These are phyloP conservation scores for Montifringilla adamsi DNA, from an alignment of 2,113 vertebrate genomes.

Conservation along the genomic window DNA sequence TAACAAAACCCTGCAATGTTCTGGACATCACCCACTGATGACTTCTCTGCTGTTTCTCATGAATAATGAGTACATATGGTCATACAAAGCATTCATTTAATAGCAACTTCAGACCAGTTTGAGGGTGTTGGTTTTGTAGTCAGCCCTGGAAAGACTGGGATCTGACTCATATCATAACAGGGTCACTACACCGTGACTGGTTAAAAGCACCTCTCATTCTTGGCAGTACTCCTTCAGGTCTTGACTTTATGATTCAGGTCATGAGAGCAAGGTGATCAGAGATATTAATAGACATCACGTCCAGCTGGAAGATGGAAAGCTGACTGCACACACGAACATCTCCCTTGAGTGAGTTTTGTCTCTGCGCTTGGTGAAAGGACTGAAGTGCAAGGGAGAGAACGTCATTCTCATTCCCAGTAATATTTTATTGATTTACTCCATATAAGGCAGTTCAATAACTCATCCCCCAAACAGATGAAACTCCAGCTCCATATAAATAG, in stretches of 20 bases:
- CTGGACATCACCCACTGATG: background rate
- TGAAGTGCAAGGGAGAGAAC: background rate
- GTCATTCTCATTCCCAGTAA: constrained; percentile 8
- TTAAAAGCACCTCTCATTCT: background rate
- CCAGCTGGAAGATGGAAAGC: background rate
- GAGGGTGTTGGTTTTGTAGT: background rate
- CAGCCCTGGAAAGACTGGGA: background rate
- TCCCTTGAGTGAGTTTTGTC: background rate
- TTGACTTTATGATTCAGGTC: background rate
- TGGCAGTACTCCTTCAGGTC: background rate
- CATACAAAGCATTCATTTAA: background rate
- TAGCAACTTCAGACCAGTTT: background rate
- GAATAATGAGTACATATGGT: background rate
- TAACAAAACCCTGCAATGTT: background rate
- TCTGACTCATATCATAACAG: background rate
- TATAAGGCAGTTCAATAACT: constrained; percentile 34
- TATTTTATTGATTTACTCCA: constrained; percentile 50
- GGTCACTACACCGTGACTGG: background rate
- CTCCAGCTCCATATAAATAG: constrained; percentile 51
- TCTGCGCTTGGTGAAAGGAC: background rate
- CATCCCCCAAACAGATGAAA: constrained; percentile 33
- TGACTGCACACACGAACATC: background rate
- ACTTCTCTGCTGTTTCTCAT: background rate
- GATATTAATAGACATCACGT: background rate
- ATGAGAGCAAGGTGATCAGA: background rate